phyloP scores from a whole-genome alignment of 2,113 vertebrate genomes.

The Scomber colias region DNA sequence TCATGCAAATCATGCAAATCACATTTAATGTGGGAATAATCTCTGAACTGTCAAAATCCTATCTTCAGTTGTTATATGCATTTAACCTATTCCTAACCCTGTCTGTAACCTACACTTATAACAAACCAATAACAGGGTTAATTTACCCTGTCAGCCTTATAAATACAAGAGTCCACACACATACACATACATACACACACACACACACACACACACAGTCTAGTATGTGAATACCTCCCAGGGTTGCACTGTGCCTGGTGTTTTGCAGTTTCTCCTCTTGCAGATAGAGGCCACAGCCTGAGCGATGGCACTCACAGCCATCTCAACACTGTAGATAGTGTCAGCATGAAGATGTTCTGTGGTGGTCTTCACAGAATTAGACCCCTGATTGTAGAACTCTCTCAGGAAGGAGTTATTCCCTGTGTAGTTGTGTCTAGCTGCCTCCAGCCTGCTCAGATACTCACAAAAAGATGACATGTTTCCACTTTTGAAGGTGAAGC shows the following conservation, averaged over 20 bases:
- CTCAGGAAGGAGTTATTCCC: slow-evolving; percentile 82
- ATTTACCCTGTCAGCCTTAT: neutral
- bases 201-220: neutral
- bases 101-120: slow-evolving; percentile 10
- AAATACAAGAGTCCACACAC: neutral
- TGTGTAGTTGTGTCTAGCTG: slow-evolving; percentile 24
- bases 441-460: slow-evolving; percentile 83
- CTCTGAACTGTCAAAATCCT: neutral
- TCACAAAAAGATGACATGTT: slow-evolving; percentile 80
- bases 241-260: slow-evolving; percentile 81
- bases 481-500: slow-evolving; percentile 90
- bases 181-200: neutral
- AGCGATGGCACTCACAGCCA: slow-evolving; percentile 87
- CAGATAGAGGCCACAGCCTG: slow-evolving; percentile 86
- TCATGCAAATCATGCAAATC: neutral
- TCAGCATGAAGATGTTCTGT: slow-evolving; percentile 52
- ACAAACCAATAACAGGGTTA: neutral
- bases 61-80: neutral
- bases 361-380: slow-evolving; percentile 18
- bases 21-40: neutral
- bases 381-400: slow-evolving; percentile 77
- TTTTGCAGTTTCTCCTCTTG: slow-evolving; percentile 80
- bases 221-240: slow-evolving; percentile 85
- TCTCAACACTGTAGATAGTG: slow-evolving; percentile 84
- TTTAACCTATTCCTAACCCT: neutral